Base-by-base conservation (phyloP, 2,888 invertebrate species). In the Tetragnatha montana region DNA sequence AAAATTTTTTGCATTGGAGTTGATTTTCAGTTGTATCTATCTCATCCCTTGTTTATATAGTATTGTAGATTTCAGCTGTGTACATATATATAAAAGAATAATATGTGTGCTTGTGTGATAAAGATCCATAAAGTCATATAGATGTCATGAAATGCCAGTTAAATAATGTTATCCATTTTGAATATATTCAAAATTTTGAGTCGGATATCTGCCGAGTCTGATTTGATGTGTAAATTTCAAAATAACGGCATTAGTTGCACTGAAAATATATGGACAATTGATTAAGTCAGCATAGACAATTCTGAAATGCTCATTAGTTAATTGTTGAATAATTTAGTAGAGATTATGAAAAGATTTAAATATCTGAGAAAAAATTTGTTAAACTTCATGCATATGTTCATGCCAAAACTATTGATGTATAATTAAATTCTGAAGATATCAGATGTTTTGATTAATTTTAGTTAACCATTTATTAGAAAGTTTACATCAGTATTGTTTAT, bases 101-200 rank as follows among this genome's bases (percentile, higher is more conserved):
- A 51, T 87, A 60, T 88, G 87, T 88, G 87, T 88, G 87, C 87
- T 87, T 82, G 85, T 70, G 85, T 86, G 88, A 89, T 85, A 81
- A 71, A 84, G n/a, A 60, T 19, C 51, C 71, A 71, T 84, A 51
- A 73, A 80, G 75, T 79, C 79, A 88, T 60, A 86, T 89, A 89
- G 89, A 86, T 89, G 85, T 89, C 89, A 85, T 81, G 76, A 78
- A 89, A 73, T 49, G 73, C 68, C 50, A 73, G 75, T 88, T 83
- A 79, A 81, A 88, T 50, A 8, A 81, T 85, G 89, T 89, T 89
- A 89, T 89, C 70, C 68, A 80, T 84, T 35, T 89, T 81, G 73
- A 80, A 83, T 78, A 19, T 78, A 60, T 89, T 75, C 89, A 47
- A 81, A 81, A 85, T 76, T 85, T 89, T 71, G 35, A 51, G 68